A percentile compares a stretch with the other conserved stretches of the same genome.
These are phyloP conservation scores for Myotis brandtii DNA, from an alignment of 2,113 vertebrate genomes.

Conservation along the genomic window DNA sequence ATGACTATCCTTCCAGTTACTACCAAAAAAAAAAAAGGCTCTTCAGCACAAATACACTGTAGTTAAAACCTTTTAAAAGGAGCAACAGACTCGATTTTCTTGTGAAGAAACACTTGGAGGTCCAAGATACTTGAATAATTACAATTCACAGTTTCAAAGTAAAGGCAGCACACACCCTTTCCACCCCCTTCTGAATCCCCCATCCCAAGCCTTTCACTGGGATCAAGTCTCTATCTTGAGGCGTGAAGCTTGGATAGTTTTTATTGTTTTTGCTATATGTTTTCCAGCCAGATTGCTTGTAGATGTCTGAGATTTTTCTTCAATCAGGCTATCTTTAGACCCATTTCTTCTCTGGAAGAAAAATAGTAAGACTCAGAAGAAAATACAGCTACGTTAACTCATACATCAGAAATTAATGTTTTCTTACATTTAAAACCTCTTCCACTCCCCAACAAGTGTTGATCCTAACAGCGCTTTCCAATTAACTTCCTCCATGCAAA, in stretches of 20 bases:
- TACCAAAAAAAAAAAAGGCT: slow-evolving; percentile 27
- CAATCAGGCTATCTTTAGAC: slow-evolving; percentile 90
- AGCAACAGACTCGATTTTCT: background rate
- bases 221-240: slow-evolving; percentile 90
- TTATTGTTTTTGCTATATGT: slow-evolving; percentile 86
- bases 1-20: background rate
- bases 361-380: slow-evolving; percentile 35
- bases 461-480: background rate
- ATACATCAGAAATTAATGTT: background rate
- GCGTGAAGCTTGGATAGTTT: slow-evolving; percentile 86
- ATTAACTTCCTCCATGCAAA: background rate
- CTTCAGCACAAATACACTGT: slow-evolving; percentile 39
- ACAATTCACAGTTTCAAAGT: slow-evolving; percentile 74
- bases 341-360: slow-evolving; percentile 87
- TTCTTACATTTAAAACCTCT: background rate
- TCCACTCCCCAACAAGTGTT: background rate
- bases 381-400: background rate
- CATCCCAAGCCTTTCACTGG: background rate
- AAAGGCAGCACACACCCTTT: slow-evolving; percentile 52
- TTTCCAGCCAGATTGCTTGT: slow-evolving; percentile 84
- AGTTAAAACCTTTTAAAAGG: slow-evolving; percentile 49
- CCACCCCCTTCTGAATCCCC: background rate
- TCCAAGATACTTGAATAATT: slow-evolving; percentile 21
- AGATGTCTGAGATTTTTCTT: slow-evolving; percentile 83
- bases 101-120: slow-evolving; percentile 39